Evolutionary conservation across 2,888 invertebrate species (phyloP), one percentile per base, ranked within the genome.

Genomic region (Mechanitis messenoides): DNA sequence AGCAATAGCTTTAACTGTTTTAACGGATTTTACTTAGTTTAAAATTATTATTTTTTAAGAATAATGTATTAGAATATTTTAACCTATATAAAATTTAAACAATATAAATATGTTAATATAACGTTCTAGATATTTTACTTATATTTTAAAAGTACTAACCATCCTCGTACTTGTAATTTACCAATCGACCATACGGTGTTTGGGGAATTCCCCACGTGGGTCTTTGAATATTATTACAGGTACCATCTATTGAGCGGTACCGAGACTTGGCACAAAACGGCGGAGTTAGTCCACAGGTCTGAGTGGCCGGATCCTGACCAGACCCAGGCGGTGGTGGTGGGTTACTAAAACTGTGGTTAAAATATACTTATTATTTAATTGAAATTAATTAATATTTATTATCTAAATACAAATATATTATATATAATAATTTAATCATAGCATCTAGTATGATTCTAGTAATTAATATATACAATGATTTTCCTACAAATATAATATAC

Each of bases 191-290:
- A 67, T 94, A 95, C 0, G 93, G 93, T 0, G 94, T 93, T 73
- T 94, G 94, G 0, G 96, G 93, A 58, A 92, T 91, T 12, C 99
- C 99, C 92, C 95, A 94, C 6, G 93, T 92, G 0, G 98, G 96
- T 70, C 95, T 92, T 63, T 92, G 89, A 56, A 95, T 83, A 83
- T 99, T 99, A 82, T 99, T 99, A 80, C 99, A 99, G 1, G 97
- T 94, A 0, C 99, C 99, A 80, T 99, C 98, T 66, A 95, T 92
- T 0, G 95, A 67, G 28, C 90, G 91, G 81, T 97, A 98, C 58
- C 93, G 92, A 0, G 91, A 86, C 45, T 90, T 86, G 11, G 82
- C 72, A 67, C 93, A 92, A 65, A 83, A 80, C 0, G 89, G 79
- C 0, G 91, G 91, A 0, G 87, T 74, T 0, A 87, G 74, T 0